A percentile compares a stretch with the other conserved stretches of the same genome.
These are phyloP conservation scores for Hippasteria phrygiana DNA, from an alignment of 53 echinoderm and acorn worm species.

Conservation along the genomic window DNA sequence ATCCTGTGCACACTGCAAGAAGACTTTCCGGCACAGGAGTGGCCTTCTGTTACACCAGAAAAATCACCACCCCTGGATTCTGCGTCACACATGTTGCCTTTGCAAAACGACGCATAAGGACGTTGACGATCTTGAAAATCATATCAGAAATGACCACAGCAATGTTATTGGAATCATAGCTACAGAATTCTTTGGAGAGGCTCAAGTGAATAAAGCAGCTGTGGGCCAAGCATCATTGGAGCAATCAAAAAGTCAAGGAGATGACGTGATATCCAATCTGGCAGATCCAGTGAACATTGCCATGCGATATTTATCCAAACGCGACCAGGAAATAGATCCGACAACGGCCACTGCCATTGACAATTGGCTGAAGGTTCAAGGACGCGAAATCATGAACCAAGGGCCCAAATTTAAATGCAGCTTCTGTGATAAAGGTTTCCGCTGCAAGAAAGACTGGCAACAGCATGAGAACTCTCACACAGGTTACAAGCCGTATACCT, in stretches of 20 bases:
- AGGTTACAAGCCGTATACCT: slow-evolving; percentile 52
- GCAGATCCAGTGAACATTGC: not conserved
- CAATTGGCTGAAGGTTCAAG: slow-evolving; percentile 6
- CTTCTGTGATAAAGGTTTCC: slow-evolving; percentile 48
- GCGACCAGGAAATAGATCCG: slow-evolving; percentile 16
- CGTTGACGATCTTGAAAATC: slow-evolving; percentile 26
- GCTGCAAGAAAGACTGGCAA: slow-evolving; percentile 41
- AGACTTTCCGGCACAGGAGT: slow-evolving; percentile 33
- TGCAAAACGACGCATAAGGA: slow-evolving; percentile 40
- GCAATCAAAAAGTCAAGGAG: not conserved
- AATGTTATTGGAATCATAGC: slow-evolving; percentile 6
- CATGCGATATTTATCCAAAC: slow-evolving; percentile 22
- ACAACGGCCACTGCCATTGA: slow-evolving; percentile 9
- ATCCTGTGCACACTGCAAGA: slow-evolving; percentile 24
- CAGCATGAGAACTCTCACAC: slow-evolving; percentile 50
- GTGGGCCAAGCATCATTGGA: not conserved
- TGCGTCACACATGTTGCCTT: slow-evolving; percentile 27
- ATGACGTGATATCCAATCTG: not conserved
- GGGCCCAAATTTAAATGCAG: slow-evolving; percentile 14
- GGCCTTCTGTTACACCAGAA: slow-evolving; percentile 10
- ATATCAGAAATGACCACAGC: slow-evolving; percentile 19
- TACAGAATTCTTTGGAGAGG: slow-evolving; percentile 1
- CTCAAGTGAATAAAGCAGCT: not conserved
- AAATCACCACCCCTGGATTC: slow-evolving; percentile 19
- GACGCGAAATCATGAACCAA: not conserved